Evolutionary conservation across 2,888 invertebrate genomes (phyloP).

Genomic region (Microctonus aethiopoides): DNA sequence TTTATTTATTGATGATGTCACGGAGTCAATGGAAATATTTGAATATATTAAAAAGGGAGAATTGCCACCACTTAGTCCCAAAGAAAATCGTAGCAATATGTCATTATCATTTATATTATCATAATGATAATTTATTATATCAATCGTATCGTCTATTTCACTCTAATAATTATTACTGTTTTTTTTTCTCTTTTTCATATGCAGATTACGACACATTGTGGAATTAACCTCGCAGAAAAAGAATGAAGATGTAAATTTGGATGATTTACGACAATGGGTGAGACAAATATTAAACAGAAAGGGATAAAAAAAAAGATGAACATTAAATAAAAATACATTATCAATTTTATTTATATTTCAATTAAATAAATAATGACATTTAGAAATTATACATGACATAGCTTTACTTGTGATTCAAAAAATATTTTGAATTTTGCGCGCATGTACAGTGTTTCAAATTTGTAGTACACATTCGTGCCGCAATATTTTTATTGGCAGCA

Average conservation of each 20-base stretch:
- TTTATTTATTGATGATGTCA: conserved; percentile 66
- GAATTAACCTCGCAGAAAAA: conserved; percentile 29
- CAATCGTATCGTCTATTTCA: background rate
- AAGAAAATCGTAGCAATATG: conserved; percentile 34
- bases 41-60: conserved; percentile 41
- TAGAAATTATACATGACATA: too few species aligned
- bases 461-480: background rate
- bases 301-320: background rate
- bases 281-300: conserved; percentile 29
- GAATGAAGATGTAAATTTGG: conserved; percentile 36
- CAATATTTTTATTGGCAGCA: background rate
- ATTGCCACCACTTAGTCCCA: conserved; percentile 39
- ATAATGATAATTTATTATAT: background rate
- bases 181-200: conserved; percentile 14
- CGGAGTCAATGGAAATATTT: conserved; percentile 59
- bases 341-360: background rate
- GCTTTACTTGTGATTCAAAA: too few species aligned
- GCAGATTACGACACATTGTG: conserved; percentile 36
- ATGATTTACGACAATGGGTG: conserved; percentile 44
- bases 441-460: background rate
- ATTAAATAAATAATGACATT: too few species aligned
- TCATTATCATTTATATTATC: conserved; percentile 17
- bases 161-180: background rate
- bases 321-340: too few species aligned
- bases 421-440: background rate